Evolutionary conservation across 2,113 vertebrate species (phyloP).

Genomic region (Malurus melanocephalus): DNA sequence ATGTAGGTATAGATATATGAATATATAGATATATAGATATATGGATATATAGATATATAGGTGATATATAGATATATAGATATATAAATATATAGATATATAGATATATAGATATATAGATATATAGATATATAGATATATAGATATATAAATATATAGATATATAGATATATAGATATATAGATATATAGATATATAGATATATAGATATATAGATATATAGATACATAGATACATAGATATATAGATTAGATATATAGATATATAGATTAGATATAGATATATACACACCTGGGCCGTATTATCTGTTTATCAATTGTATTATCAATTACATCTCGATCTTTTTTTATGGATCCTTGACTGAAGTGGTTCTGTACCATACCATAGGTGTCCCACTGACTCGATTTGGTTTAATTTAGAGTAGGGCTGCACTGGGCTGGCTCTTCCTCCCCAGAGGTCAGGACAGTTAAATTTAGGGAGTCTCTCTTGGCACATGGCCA

Average conservation of each 20-base stretch:
- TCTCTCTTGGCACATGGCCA: slow-evolving; percentile 30
- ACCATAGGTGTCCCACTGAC: neutral
- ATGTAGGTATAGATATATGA: too few relatives aligned
- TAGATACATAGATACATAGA: too few relatives aligned
- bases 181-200: too few relatives aligned
- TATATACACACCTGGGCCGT: too few relatives aligned
- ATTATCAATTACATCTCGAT: neutral
- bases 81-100: neutral
- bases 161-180: neutral
- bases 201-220: neutral
- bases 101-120: too few relatives aligned
- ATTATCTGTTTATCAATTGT: neutral
- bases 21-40: neutral
- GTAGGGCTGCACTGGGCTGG: neutral
- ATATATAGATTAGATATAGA: neutral
- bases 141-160: too few relatives aligned
- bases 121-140: neutral
- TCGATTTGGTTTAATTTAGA: neutral
- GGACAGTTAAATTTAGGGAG: slow-evolving; percentile 41
- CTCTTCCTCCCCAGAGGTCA: slow-evolving; percentile 27
- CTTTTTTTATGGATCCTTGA: too few relatives aligned
- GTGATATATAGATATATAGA: too few relatives aligned
- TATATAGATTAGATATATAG: neutral
- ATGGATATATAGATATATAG: neutral
- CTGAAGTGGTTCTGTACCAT: neutral